Conservation (phyloP, 2,797 vertebrate genomes). For the Silurus lanzhouensis region DNA sequence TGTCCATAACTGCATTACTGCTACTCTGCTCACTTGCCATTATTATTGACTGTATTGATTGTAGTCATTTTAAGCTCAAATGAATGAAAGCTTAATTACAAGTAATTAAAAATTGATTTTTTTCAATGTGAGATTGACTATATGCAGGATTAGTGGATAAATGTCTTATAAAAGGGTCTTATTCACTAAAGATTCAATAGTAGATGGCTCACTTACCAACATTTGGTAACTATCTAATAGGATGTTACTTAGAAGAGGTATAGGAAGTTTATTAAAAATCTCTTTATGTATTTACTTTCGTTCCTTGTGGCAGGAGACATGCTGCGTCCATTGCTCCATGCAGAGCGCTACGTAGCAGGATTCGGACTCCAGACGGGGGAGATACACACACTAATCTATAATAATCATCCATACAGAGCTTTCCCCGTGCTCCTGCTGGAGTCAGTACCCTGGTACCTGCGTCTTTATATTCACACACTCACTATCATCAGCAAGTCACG, state of each 20-base stretch:
- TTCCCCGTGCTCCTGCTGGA: slow-evolving; percentile 92
- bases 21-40: not conserved
- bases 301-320: slow-evolving; percentile 64
- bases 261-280: not conserved
- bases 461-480: slow-evolving; percentile 93
- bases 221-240: too few relatives aligned
- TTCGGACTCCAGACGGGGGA: slow-evolving; percentile 91
- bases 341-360: slow-evolving; percentile 91
- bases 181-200: not conserved
- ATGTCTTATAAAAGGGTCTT: not conserved
- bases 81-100: too few relatives aligned
- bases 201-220: not conserved
- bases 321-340: slow-evolving; percentile 83
- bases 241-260: not conserved
- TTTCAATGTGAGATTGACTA: not conserved
- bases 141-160: not conserved
- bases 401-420: slow-evolving; percentile 89
- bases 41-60: not conserved
- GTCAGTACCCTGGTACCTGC: slow-evolving; percentile 93
- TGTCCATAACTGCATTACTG: not conserved
- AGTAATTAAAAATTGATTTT: too few relatives aligned
- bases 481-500: slow-evolving; percentile 89
- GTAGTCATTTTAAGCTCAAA: not conserved
- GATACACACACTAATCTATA: slow-evolving; percentile 92
- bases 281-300: not conserved